These are phyloP conservation scores for Dinothrombium tinctorium DNA, from an alignment of 1,140 invertebrate species.

Conservation along the genomic window DNA sequence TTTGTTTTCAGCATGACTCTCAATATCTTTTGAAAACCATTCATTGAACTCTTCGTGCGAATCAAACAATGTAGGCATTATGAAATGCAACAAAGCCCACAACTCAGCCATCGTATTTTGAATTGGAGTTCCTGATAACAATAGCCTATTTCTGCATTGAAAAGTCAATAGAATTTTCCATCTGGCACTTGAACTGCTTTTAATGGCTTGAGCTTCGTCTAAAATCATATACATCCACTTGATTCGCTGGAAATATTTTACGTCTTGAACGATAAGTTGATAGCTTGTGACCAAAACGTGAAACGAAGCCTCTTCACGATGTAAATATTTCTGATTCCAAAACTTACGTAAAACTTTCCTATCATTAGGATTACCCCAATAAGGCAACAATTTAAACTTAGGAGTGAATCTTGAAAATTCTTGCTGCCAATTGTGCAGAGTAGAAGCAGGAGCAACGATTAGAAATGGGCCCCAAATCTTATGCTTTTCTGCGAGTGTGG, in stretches of 20 bases:
- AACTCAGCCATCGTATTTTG: conserved; percentile 98
- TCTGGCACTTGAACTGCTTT: conserved; percentile 96
- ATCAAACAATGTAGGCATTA: conserved; percentile 98
- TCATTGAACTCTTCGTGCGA: conserved; percentile 84
- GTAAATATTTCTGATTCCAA: too few relatives aligned
- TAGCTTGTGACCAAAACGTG: conserved; percentile 99
- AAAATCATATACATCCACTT: conserved; percentile 98
- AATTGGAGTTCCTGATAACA: conserved; percentile 91
- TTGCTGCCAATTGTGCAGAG: conserved; percentile 99
- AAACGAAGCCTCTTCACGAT: conserved; percentile 94
- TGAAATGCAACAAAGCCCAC: conserved; percentile 99
- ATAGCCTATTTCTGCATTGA: conserved; percentile 69
- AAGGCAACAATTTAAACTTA: conserved; percentile 94
- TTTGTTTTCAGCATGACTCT: conserved; percentile 91
- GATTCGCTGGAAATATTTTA: conserved; percentile 86
- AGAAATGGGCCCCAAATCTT: conserved; percentile 92
- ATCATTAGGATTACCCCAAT: conserved; percentile 93
- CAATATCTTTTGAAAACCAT: conserved; percentile 96
- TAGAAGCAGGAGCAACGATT: conserved; percentile 95
- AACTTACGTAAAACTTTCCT: conserved; percentile 69
- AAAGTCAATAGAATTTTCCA: conserved; percentile 97
- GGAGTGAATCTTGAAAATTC: conserved; percentile 99
- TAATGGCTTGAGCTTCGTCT: conserved; percentile 99
- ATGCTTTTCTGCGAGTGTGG: conserved; percentile 87
- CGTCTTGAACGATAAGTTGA: conserved; percentile 95